Evolutionary conservation across 2,797 vertebrate species (phyloP).

Genomic region (Lithobates sylvaticus): DNA sequence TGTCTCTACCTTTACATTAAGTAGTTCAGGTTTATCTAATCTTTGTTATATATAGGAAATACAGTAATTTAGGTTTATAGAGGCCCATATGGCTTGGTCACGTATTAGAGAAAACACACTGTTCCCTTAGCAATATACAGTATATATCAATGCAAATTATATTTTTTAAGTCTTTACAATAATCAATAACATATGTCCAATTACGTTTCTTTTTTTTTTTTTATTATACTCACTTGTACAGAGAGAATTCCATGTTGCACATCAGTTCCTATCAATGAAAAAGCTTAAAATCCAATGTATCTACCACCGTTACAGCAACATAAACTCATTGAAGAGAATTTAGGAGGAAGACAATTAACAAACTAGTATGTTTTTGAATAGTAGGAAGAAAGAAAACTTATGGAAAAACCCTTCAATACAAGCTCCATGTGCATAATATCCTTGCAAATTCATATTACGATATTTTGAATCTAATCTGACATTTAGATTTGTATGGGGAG

Average conservation of each 20-base stretch:
- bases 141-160: not conserved
- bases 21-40: not conserved
- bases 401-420: too few relatives aligned
- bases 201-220: not conserved
- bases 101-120: not conserved
- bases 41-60: slow-evolving; percentile 5
- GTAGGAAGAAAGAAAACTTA: too few relatives aligned
- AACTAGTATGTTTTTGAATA: too few relatives aligned
- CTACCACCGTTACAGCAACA: not conserved
- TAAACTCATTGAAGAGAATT: too few relatives aligned
- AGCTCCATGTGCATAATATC: not conserved
- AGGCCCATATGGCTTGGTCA: not conserved
- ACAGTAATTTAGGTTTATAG: not conserved
- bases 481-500: not conserved
- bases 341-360: not conserved
- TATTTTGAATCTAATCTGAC: too few relatives aligned
- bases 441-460: not conserved
- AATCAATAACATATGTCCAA: not conserved
- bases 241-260: not conserved
- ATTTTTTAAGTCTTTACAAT: not conserved
- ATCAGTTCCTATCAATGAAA: not conserved
- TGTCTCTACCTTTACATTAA: not conserved
- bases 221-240: not conserved
- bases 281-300: not conserved
- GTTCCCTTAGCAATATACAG: not conserved